These are phyloP conservation scores for Gobionotothen gibberifrons DNA, from an alignment of 2,797 vertebrate species.

Conservation along the genomic window DNA sequence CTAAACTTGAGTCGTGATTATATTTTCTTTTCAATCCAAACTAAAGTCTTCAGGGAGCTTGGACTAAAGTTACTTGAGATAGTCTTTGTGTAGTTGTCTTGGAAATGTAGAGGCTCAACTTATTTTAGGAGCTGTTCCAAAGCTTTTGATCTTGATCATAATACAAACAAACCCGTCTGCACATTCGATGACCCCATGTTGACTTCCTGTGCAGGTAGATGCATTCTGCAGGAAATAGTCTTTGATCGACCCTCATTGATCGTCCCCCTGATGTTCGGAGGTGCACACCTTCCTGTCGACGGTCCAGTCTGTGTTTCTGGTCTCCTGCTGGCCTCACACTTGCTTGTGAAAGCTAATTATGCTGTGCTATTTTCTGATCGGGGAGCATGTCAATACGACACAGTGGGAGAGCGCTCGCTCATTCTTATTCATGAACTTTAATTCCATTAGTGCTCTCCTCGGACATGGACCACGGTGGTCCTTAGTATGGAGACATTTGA, in stretches of 20 bases:
- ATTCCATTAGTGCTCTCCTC: conserved; percentile 79
- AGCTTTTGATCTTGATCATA: neutral
- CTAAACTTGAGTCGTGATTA: neutral
- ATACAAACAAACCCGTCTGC: neutral
- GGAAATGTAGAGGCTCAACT: no score
- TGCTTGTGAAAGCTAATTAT: conserved; percentile 76
- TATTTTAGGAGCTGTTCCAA: neutral
- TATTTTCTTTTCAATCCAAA: neutral
- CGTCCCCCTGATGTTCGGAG: conserved; percentile 9
- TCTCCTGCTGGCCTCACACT: conserved; percentile 55
- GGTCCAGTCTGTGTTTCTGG: conserved; percentile 49
- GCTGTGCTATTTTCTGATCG: conserved; percentile 71
- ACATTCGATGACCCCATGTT: neutral
- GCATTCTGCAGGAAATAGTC: conserved; percentile 14
- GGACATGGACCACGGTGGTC: conserved; percentile 59
- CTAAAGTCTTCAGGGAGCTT: neutral
- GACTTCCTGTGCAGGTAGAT: neutral
- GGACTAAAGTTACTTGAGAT: no score
- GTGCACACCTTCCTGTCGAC: conserved; percentile 28
- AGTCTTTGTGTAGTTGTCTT: no score
- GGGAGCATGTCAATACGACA: conserved; percentile 78
- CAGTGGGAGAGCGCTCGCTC: conserved; percentile 72
- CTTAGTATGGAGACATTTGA: conserved; percentile 39
- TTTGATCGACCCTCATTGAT: neutral
- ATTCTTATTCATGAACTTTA: conserved; percentile 84